phyloP scores from a whole-genome alignment of 2,888 invertebrate species.

The Leptopilina drosophilae region DNA sequence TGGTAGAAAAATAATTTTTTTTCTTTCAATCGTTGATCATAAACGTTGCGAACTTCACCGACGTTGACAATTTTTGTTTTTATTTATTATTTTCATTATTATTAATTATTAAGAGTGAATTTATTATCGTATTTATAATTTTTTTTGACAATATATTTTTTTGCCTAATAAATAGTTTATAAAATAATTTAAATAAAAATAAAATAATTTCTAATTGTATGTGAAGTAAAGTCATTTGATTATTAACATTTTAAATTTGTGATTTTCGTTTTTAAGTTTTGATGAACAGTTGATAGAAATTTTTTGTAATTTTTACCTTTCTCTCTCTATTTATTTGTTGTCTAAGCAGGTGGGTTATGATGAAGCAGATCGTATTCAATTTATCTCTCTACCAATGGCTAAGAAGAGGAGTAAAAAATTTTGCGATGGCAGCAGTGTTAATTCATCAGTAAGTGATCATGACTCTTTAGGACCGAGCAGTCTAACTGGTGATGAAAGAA shows the following conservation, averaged over 20 bases:
- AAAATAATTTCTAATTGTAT: too few relatives aligned
- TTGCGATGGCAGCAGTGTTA: conserved; percentile 82
- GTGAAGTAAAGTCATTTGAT: too few relatives aligned
- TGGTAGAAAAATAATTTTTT: too few relatives aligned
- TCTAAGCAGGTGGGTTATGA: conserved; percentile 65
- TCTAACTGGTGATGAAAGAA: conserved; percentile 63
- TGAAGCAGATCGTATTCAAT: conserved; percentile 55
- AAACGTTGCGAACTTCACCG: too few relatives aligned
- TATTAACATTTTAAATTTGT: too few relatives aligned
- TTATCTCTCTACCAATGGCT: conserved; percentile 57
- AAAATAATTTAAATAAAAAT: too few relatives aligned
- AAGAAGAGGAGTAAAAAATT: conserved; percentile 74
- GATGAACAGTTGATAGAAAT: not conserved
- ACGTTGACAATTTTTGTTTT: too few relatives aligned
- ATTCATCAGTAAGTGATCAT: conserved; percentile 79
- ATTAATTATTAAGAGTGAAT: too few relatives aligned
- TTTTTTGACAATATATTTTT: conserved; percentile 7
- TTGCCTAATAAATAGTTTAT: not conserved
- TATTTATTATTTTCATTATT: too few relatives aligned
- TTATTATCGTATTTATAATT: too few relatives aligned
- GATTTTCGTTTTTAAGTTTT: too few relatives aligned
- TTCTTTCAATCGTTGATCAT: too few relatives aligned
- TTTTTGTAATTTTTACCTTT: conserved; percentile 9
- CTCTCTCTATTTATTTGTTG: conserved; percentile 47
- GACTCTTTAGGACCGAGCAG: conserved; percentile 68